Evolutionary conservation across 2,888 invertebrate species (phyloP), one percentile per base, ranked within the genome.

Genomic region (Brachyopa scutellaris): DNA sequence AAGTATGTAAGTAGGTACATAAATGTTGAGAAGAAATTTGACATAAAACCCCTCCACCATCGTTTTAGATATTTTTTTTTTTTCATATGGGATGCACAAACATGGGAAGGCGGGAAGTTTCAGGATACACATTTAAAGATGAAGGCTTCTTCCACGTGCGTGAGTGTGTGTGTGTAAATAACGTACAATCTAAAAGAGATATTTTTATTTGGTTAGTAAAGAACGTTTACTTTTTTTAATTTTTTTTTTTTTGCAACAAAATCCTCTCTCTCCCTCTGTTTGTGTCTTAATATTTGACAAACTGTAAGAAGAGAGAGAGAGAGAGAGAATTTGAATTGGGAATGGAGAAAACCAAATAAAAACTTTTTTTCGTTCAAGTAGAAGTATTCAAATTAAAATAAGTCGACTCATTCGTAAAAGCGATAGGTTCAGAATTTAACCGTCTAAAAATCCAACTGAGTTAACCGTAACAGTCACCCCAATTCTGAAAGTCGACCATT

Each of bases 151-250:
- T 82, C 82, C 82, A 72, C 62, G 40, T 47, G 45, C 51, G 59
- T 45, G 42, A 36, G 66, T 61, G 62, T 42, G 62, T 72, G 78
- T 76, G 70, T 72, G 70, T 64, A 70, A 82, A 72, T 47, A 77
- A 72, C 80, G 80, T 80, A 80, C 80, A 70, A 82, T 82, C 82
- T 82, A 82, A 82, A 82, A 82, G 82, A 82, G 61, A 82, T 61
- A 82, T 82, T 82, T 82, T 82, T 80, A 80, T 80, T 77, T 82
- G 82, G 82, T 82, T 82, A 82, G 72, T 77, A 82, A 77, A 82
- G 66, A 36, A 26, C 19, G 21, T 73, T 51, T 47, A 51, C 31
- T 49, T 23, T 23, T 2, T 1, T 4, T 51, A 17, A n/a, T 17
- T 17, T 36, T 33, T 26, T 57, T 61, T 31, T 31, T 42, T 23